Evolutionary conservation across 30 jellyfish, hydroid and myxozoan species (phyloP), one percentile per base, ranked within the genome.

Genomic region (Calvadosia cruxmelitensis): DNA sequence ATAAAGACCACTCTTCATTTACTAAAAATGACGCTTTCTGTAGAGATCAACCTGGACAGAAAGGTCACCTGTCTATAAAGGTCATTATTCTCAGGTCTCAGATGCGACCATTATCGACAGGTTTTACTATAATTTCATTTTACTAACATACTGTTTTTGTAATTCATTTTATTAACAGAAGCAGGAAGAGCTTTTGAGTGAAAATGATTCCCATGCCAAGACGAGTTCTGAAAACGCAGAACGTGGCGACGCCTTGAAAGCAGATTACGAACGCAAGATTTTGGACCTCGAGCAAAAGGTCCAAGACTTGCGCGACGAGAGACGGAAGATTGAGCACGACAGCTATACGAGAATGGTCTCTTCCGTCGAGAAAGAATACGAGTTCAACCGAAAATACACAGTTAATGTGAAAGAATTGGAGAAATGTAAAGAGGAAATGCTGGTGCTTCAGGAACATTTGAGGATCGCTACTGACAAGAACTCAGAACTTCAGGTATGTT

Each of bases 401-500:
- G 92, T 67, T 0, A 50, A 53, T 31, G 63, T 27, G 33, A 79
- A 69, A 36, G 95, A 84, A 49, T 13, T 77, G 0, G 93, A 86
- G 33, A 62, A 80, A 34, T 36, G 69, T 0, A 76, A 76, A 32
- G 72, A 65, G 31, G 96, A 86, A 31, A 20, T 86, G 83, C 50
- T 52, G 29, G 76, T 70, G 74, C 73, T 83, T 0, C 96, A 86
- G 64, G 93, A 86, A 7, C 64, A 73, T 76, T 69, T 86, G n/a
- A 68, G 93, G 51, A 68, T 78, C 20, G 94, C 96, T 3, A 79
- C 93, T 27, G 86, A 79, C 32, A 79, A 83, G 28, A 79, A 79
- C 69, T 34, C 92, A 0, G 80, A 73, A 27, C 67, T 86, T 24
- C 96, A 86, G 92, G 96, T 86, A 77, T 35, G 31, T 27, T 12